phyloP scores from a whole-genome alignment of 2,113 vertebrate species.

The Sphaerodactylus townsendi region DNA sequence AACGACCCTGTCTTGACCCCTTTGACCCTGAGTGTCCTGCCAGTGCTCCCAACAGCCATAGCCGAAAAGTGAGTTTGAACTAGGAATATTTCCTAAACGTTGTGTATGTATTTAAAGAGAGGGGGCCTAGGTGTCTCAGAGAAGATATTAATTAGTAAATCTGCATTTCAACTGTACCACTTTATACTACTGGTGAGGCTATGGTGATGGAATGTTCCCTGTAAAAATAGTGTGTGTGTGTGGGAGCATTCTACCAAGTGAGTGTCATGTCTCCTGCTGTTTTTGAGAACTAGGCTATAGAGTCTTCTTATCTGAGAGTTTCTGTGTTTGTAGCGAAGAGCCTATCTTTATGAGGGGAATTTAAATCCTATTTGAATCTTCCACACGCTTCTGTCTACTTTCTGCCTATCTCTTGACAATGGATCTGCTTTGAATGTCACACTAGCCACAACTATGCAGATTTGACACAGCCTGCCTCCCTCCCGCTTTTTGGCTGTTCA shows the following conservation, averaged over 20 bases:
- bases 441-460: no score
- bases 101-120: neutral
- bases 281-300: no score
- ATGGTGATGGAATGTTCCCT: neutral
- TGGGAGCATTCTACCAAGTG: neutral
- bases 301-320: neutral
- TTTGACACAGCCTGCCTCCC: no score
- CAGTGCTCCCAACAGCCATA: conserved; percentile 90
- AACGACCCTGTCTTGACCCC: conserved; percentile 91
- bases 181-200: neutral
- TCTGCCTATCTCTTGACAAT: no score
- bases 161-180: neutral
- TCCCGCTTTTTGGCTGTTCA: no score
- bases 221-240: no score
- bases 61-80: conserved; percentile 70
- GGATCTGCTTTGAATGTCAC: no score
- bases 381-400: no score
- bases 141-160: neutral
- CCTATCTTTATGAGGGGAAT: no score
- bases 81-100: neutral
- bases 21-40: conserved; percentile 87
- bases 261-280: neutral
- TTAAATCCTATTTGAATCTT: no score
- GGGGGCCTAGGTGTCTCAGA: neutral
- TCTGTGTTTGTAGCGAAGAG: neutral